Evolutionary conservation across 2,113 vertebrate genomes (phyloP).

Genomic region (Macroglossus sobrinus): DNA sequence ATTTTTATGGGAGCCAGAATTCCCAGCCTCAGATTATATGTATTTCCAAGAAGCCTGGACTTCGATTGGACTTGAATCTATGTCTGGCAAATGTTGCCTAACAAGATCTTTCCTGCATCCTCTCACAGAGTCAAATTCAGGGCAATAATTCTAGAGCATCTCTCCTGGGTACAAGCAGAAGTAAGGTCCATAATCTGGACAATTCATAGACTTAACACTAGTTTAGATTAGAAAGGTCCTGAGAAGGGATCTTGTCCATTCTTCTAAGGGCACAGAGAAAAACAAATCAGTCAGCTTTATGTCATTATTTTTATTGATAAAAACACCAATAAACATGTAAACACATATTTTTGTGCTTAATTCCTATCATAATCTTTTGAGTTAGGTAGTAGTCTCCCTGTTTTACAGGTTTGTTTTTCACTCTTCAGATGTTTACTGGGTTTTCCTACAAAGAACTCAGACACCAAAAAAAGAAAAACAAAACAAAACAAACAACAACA

Average conservation of each 20-base stretch:
- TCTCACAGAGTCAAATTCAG: not conserved
- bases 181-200: not conserved
- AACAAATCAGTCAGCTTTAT: not conserved
- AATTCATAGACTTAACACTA: not conserved
- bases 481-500: not conserved
- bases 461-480: not conserved
- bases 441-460: not conserved
- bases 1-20: slow-evolving; percentile 66
- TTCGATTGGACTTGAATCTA: slow-evolving; percentile 63
- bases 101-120: not conserved
- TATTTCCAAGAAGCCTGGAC: slow-evolving; percentile 24
- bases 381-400: not conserved
- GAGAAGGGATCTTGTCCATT: not conserved
- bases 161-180: not conserved
- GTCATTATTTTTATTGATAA: not conserved
- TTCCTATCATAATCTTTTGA: not conserved
- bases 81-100: slow-evolving; percentile 23
- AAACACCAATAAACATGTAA: not conserved
- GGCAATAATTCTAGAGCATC: not conserved
- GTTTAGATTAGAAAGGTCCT: not conserved
- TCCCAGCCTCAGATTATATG: slow-evolving; percentile 58
- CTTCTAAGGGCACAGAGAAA: not conserved
- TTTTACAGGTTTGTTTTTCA: not conserved
- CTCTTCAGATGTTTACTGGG: not conserved
- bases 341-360: not conserved